A percentile compares a stretch with the other conserved stretches of the same genome.
These are phyloP conservation scores for Cydia amplana DNA, from an alignment of 1,140 invertebrate species.

Conservation along the genomic window DNA sequence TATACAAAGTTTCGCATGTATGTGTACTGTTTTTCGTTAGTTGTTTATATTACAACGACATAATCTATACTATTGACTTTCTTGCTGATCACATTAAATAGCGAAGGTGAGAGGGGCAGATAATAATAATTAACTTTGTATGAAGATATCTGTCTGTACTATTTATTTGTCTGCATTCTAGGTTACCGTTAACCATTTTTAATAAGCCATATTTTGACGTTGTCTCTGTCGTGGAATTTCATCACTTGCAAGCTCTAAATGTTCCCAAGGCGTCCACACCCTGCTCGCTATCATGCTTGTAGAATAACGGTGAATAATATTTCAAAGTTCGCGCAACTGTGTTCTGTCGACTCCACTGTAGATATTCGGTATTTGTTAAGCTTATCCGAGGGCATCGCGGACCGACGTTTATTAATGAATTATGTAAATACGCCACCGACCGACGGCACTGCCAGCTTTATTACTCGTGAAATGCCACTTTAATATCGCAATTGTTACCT, in stretches of 20 bases:
- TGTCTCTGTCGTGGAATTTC: conserved; percentile 16
- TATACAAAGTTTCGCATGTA: too few species aligned
- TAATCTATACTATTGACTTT: too few species aligned
- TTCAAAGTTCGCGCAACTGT: conserved; percentile 31
- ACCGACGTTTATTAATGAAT: conserved; percentile 66
- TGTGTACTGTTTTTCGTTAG: too few species aligned
- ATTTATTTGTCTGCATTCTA: background rate
- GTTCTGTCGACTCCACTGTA: conserved; percentile 36
- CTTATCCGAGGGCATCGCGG: conserved; percentile 60
- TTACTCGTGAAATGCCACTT: conserved; percentile 50
- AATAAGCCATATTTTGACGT: conserved; percentile 23
- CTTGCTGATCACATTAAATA: too few species aligned
- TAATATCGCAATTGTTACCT: conserved; percentile 50
- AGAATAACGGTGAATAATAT: conserved; percentile 28
- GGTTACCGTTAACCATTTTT: conserved; percentile 25
- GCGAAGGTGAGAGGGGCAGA: too few species aligned
- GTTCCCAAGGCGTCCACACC: background rate
- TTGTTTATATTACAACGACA: too few species aligned
- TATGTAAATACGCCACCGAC: conserved; percentile 59
- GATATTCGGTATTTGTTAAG: conserved; percentile 57
- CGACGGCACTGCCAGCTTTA: conserved; percentile 46
- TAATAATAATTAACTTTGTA: background rate
- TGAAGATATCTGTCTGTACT: background rate
- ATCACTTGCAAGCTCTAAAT: background rate
- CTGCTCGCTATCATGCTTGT: conserved; percentile 1